Evolutionary conservation across 2,797 vertebrate species (phyloP).

Genomic region (Cyprinodon diabolis): DNA sequence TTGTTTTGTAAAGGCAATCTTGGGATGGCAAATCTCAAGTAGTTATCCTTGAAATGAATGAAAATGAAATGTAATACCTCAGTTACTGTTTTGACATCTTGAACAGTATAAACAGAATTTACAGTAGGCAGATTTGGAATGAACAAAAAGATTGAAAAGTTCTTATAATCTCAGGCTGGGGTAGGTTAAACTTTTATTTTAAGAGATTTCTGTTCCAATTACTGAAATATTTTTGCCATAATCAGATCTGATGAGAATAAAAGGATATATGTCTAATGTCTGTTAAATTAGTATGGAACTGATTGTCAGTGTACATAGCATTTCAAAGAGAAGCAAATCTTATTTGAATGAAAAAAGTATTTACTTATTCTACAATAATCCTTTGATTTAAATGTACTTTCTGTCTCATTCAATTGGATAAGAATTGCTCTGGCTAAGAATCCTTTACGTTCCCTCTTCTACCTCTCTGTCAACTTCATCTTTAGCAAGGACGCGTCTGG

Average conservation of each 20-base stretch:
- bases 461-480: slow-evolving; percentile 51
- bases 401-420: slow-evolving; percentile 76
- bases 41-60: too few species aligned
- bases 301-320: slow-evolving; percentile 75
- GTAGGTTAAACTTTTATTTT: background rate
- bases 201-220: background rate
- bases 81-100: background rate
- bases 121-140: background rate
- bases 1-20: too few species aligned
- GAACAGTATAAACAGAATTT: background rate
- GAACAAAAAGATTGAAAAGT: too few species aligned
- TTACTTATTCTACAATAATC: slow-evolving; percentile 78
- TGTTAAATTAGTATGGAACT: background rate
- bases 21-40: too few species aligned
- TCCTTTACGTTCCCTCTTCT: slow-evolving; percentile 61
- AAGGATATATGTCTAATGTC: background rate
- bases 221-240: too few species aligned
- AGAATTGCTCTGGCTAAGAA: slow-evolving; percentile 75
- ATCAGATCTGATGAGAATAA: background rate
- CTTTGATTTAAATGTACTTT: slow-evolving; percentile 76
- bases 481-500: slow-evolving; percentile 82
- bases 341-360: slow-evolving; percentile 62
- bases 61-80: too few species aligned
- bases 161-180: background rate
- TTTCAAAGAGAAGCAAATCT: slow-evolving; percentile 61